Conservation (phyloP, 1,140 invertebrate genomes). For the Nebria ingens region DNA sequence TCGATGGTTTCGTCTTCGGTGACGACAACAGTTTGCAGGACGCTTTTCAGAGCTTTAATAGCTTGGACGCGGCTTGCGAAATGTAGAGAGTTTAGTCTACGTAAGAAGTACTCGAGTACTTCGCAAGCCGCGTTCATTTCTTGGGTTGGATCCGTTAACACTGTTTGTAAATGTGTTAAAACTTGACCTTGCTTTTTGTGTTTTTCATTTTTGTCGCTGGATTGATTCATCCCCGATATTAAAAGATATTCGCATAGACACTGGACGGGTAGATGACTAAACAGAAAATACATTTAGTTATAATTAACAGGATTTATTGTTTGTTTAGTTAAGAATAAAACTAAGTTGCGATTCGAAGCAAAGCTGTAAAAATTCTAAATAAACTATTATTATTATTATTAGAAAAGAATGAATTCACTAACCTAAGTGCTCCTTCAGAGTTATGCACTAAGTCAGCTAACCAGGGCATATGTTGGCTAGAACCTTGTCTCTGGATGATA, state of each 20-base stretch:
- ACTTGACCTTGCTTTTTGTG: constrained; percentile 70
- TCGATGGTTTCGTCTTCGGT: constrained; percentile 29
- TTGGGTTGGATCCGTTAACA: constrained; percentile 49
- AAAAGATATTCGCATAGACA: constrained; percentile 93
- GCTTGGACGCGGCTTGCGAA: constrained; percentile 65
- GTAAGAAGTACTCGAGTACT: constrained; percentile 85
- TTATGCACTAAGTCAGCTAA: constrained; percentile 88
- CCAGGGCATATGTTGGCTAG: constrained; percentile 92
- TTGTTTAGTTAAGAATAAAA: no score
- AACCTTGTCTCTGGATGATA: constrained; percentile 80
- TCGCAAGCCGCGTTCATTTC: constrained; percentile 53
- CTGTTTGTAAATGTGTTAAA: constrained; percentile 59
- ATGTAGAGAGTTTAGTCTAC: constrained; percentile 73
- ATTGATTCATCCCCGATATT: constrained; percentile 48
- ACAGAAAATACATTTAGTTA: constrained; percentile 13
- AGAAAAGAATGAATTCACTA: constrained; percentile 33
- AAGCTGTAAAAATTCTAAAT: neutral
- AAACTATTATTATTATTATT: no score
- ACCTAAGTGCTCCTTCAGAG: constrained; percentile 72
- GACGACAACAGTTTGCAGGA: constrained; percentile 36
- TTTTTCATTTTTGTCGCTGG: constrained; percentile 35
- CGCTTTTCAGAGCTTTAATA: constrained; percentile 50
- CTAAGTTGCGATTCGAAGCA: constrained; percentile 2
- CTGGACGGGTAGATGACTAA: constrained; percentile 81
- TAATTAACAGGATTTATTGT: constrained; percentile 12